phyloP scores from a whole-genome alignment of 2,113 vertebrate species.

The Thamnophis sirtalis region DNA sequence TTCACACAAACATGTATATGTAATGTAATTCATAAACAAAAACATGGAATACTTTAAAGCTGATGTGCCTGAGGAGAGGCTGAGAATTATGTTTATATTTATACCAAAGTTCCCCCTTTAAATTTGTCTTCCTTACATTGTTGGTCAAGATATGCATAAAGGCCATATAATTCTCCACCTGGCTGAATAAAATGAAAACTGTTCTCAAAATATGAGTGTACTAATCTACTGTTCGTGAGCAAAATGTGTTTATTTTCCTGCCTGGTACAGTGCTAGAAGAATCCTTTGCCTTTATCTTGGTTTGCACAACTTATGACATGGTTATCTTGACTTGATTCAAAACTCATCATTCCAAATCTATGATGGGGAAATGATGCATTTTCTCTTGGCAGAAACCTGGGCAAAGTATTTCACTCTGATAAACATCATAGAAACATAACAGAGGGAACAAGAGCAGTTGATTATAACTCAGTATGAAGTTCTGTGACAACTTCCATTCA shows the following conservation, averaged over 20 bases:
- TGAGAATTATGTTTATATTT: neutral
- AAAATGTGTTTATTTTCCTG: neutral
- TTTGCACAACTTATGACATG: neutral
- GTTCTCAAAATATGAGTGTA: neutral
- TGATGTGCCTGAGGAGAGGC: neutral
- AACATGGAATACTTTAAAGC: neutral
- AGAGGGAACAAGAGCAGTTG: neutral
- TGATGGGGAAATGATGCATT: neutral
- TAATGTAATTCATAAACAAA: neutral
- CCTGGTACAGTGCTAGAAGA: neutral
- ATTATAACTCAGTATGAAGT: conserved; percentile 4
- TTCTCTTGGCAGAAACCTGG: neutral
- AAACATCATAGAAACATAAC: neutral
- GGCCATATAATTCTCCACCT: neutral
- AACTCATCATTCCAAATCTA: neutral
- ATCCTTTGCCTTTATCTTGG: neutral
- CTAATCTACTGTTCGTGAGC: neutral
- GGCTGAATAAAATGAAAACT: neutral
- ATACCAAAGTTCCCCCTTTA: neutral
- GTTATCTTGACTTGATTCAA: neutral
- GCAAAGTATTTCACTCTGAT: neutral
- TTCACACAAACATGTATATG: neutral
- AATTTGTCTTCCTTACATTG: neutral
- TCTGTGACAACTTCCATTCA: neutral
- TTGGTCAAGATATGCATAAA: neutral